Evolutionary conservation across 2,888 invertebrate species (phyloP), one percentile per base, ranked within the genome.

Genomic region (Augiades crinisus): DNA sequence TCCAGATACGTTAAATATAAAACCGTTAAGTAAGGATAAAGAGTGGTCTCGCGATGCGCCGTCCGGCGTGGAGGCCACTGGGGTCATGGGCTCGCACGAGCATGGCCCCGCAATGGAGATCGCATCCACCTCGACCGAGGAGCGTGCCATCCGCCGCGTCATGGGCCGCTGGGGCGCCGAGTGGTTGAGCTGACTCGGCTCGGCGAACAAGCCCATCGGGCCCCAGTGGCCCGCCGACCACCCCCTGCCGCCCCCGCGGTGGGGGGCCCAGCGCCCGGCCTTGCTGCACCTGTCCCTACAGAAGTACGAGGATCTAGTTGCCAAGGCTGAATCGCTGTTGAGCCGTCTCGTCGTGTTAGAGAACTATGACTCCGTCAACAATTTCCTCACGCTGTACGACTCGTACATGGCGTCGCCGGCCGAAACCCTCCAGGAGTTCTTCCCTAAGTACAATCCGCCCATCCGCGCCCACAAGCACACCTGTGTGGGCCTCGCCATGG

Each of bases 121-220:
- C 59, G 82, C 80, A 47, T 82, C 83, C 58, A 77, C 80, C 54
- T 86, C 88, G 40, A 76, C 78, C 69, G 88, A 88, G 73, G 88
- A 88, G 81, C 75, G 83, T 60, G 79, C 82, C 69, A 71, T 87
- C 16, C 87, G 81, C 78, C 88, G 88, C 78, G 78, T 88, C 73
- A 95, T 95, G 80, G 96, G 95, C 73, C 94, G 96, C 77, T 97
- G 96, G 96, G 96, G 96, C 81, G 94, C 94, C 91, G 96, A 97
- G 91, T 97, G 97, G 97, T 96, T 97, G 92, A 97, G 97, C 96
- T 97, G 97, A 97, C 97, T 97, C 97, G 95, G 93, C 93, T 74
- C 78, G 56, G 78, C 69, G 60, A 70, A 65, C 55, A 72, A 70
- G 60, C 61, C 73, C 51, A 58, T 74, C 58, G 76, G 74, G 71